Percentiles rank a stretch among this genome's conserved stretches.
phyloP scores from a whole-genome alignment of 1,140 invertebrate genomes.

The Leucophenga varia region DNA sequence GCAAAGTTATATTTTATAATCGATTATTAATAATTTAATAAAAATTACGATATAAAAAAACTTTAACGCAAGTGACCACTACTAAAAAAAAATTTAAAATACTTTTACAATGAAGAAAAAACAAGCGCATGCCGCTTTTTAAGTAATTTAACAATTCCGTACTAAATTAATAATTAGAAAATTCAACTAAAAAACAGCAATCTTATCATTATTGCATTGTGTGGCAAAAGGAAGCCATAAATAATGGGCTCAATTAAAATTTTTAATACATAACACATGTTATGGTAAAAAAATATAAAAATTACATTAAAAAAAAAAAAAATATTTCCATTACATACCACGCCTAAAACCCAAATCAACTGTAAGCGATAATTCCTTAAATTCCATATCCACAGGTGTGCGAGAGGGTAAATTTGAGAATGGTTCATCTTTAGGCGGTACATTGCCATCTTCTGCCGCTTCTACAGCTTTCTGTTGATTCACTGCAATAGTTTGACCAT shows the following conservation, averaged over 20 bases:
- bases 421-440: constrained; percentile 28
- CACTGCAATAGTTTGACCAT: too few species aligned
- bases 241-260: constrained; percentile 14
- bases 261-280: too few species aligned
- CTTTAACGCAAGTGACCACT: too few species aligned
- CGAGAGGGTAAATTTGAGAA: constrained; percentile 59
- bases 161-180: constrained; percentile 8
- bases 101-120: too few species aligned
- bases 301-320: too few species aligned
- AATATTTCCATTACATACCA: too few species aligned
- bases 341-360: constrained; percentile 70
- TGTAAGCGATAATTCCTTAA: constrained; percentile 69
- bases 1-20: too few species aligned
- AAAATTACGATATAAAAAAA: too few species aligned
- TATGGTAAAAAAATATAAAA: too few species aligned
- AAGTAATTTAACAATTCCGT: too few species aligned
- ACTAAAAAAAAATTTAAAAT: too few species aligned
- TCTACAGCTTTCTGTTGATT: constrained; percentile 1
- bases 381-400: constrained; percentile 69
- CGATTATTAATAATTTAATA: too few species aligned
- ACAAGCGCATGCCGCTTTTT: constrained; percentile 20
- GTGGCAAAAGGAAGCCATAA: constrained; percentile 4
- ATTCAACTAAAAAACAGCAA: constrained; percentile 30
- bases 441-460: constrained; percentile 27
- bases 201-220: constrained; percentile 30